Base-by-base conservation (phyloP, 2,888 invertebrate species). In the Pseudanteris insignis region DNA sequence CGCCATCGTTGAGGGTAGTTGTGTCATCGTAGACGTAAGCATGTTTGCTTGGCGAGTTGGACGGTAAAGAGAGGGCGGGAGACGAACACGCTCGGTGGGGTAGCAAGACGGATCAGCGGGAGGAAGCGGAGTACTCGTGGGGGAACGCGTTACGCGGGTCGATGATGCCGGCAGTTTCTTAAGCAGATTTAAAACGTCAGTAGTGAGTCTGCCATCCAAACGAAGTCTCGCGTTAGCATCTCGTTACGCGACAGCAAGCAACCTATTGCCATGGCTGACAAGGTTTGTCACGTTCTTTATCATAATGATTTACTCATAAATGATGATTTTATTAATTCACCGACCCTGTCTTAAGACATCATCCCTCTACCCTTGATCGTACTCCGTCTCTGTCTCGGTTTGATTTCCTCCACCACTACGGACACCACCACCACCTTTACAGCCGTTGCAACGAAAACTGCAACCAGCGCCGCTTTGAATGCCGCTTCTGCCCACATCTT, bases 121-220 rank as follows among this genome's bases (percentile, higher is more conserved):
- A 32, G 48, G 43, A 43, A 43, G 12, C 36, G 37, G 36, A n/a
- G 18, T 12, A 18, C 11, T 37, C 36, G 48, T 32, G 40, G 48
- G 40, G 48, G 48, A 32, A 33, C 25, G 21, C n/a, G n/a, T n/a
- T n/a, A n/a, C n/a, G 7, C 30, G 51, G 51, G 37, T 53, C 51
- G 51, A 53, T 53, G 51, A 43, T 53, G 51, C 43, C 51, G 43
- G 51, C 37, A 37, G 51, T 37, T 36, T 36, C 18, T 40, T n/a
- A 43, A 12, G 29, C 3, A 14, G 21, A 24, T 12, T 21, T 5
- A 21, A 34, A 30, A 28, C 41, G 34, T n/a, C 41, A 21, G 21
- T 21, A 7, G 21, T 21, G 21, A 7, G n/a, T n/a, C n/a, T n/a
- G n/a, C n/a, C n/a, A n/a, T n/a, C n/a, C n/a, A n/a, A n/a, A n/a